Conservation (phyloP, 1,140 invertebrate species). For the Hirudo medicinalis region DNA sequence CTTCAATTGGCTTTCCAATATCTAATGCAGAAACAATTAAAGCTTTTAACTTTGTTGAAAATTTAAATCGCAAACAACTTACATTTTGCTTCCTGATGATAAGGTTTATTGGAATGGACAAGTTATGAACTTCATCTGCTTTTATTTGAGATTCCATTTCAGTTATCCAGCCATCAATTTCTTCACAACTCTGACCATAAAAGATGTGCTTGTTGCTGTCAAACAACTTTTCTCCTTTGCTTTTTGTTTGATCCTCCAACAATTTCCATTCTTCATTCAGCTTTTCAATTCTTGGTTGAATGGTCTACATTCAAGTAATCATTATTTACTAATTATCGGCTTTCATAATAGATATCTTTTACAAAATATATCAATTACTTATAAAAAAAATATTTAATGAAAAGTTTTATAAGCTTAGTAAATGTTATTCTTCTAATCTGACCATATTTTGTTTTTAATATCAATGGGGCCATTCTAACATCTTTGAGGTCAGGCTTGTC, state of each 20-base stretch:
- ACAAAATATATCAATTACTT: no score
- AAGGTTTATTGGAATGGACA: constrained; percentile 93
- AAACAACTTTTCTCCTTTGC: constrained; percentile 91
- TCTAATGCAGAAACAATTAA: constrained; percentile 47
- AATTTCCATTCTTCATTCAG: constrained; percentile 69
- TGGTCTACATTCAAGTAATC: not conserved
- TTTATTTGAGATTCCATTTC: constrained; percentile 96
- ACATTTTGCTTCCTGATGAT: constrained; percentile 93
- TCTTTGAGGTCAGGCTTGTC: constrained; percentile 18
- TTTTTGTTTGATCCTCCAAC: constrained; percentile 82
- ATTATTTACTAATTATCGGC: not conserved
- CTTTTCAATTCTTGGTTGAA: constrained; percentile 70
- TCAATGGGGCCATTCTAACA: constrained; percentile 34
- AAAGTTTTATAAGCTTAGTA: not conserved
- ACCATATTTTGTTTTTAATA: not conserved
- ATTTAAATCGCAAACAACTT: constrained; percentile 27
- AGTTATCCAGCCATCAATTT: constrained; percentile 96
- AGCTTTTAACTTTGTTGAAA: not conserved
- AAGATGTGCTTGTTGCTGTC: constrained; percentile 88
- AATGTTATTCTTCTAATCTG: not conserved
- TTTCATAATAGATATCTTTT: not conserved
- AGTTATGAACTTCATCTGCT: constrained; percentile 71
- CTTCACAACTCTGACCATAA: constrained; percentile 91
- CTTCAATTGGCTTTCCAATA: constrained; percentile 38
- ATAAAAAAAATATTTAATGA: no score